phyloP scores from a whole-genome alignment of 2,113 vertebrate genomes.

The Zapus hudsonius region DNA sequence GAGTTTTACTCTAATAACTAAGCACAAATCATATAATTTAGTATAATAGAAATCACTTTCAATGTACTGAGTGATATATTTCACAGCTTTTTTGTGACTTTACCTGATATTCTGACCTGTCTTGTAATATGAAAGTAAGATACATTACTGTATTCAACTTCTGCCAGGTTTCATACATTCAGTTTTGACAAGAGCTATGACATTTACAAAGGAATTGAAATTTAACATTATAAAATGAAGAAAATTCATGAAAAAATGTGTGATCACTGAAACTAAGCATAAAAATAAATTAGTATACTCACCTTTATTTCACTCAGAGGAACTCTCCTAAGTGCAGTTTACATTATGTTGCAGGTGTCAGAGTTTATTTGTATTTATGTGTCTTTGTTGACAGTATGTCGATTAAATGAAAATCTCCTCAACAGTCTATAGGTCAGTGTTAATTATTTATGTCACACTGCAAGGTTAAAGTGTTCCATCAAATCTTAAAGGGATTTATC shows the following conservation, averaged over 20 bases:
- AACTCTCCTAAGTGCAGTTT: background rate
- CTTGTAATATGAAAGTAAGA: background rate
- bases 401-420: background rate
- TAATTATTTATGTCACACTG: background rate
- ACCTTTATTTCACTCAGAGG: background rate
- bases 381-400: background rate
- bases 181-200: background rate
- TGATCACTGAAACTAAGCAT: background rate
- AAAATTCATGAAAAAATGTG: background rate
- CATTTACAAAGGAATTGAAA: background rate
- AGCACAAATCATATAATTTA: background rate
- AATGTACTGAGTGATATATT: background rate
- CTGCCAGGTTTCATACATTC: background rate
- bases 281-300: background rate
- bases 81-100: background rate
- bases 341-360: background rate
- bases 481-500: constrained; percentile 16
- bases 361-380: background rate
- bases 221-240: background rate
- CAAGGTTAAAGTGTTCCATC: constrained; percentile 1
- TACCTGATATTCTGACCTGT: background rate
- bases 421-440: background rate
- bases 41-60: background rate
- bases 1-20: background rate
- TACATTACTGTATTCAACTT: background rate